phyloP scores from a whole-genome alignment of 2,797 vertebrate genomes.

The Salarias fasciatus region DNA sequence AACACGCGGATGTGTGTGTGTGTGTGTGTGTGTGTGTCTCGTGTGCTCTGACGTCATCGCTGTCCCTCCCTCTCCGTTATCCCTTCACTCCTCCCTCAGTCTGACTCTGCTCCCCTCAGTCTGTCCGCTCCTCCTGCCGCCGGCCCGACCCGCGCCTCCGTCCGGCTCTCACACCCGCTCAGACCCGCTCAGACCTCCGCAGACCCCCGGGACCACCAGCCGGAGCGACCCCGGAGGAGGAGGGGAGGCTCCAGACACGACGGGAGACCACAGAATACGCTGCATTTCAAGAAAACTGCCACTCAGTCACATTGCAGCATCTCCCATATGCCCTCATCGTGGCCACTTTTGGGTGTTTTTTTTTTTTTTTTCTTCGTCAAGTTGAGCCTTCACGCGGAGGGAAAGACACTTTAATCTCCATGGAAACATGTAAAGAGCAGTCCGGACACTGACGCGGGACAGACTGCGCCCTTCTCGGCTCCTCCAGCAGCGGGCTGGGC shows the following conservation, averaged over 20 bases:
- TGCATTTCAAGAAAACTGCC: background rate
- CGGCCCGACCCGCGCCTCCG: slow-evolving; percentile 64
- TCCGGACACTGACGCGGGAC: slow-evolving; percentile 51
- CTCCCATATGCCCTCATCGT: slow-evolving; percentile 7
- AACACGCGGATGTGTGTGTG: slow-evolving; percentile 16
- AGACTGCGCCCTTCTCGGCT: slow-evolving; percentile 36
- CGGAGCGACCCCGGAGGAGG: too few species aligned
- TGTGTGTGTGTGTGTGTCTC: slow-evolving; percentile 44
- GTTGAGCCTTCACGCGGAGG: too few species aligned
- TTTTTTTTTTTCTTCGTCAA: too few species aligned
- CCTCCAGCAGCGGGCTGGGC: slow-evolving; percentile 36
- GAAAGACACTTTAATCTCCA: background rate
- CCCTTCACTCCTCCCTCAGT: slow-evolving; percentile 54
- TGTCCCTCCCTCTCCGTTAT: slow-evolving; percentile 72
- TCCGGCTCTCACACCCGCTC: slow-evolving; percentile 25
- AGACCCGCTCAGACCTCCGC: slow-evolving; percentile 44
- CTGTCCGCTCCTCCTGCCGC: slow-evolving; percentile 46
- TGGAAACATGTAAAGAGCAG: slow-evolving; percentile 68
- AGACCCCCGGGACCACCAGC: slow-evolving; percentile 18
- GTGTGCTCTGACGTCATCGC: slow-evolving; percentile 66
- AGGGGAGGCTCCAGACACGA: too few species aligned
- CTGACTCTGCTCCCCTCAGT: slow-evolving; percentile 38
- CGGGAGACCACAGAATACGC: too few species aligned
- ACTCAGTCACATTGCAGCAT: slow-evolving; percentile 48
- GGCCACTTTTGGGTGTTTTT: too few species aligned